Base-by-base conservation (phyloP, 1,140 invertebrate genomes). In the Magallana angulata region DNA sequence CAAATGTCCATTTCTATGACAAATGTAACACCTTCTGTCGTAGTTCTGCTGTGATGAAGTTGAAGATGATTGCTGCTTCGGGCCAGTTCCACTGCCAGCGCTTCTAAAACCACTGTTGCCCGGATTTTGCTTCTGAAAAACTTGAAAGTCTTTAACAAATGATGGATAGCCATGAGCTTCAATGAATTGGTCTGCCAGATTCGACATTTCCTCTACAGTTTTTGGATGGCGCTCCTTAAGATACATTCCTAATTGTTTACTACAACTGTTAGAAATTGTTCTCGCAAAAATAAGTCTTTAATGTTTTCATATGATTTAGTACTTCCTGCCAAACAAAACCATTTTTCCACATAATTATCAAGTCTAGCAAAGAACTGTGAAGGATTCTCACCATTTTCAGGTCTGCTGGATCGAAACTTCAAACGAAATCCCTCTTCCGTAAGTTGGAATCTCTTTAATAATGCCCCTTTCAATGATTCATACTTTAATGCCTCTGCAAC, bases 161-260 rank as follows among this genome's bases (percentile, higher is more conserved):
- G 30, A 81, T 30, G 76, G 16, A 8, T 11, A 36, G 7, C 60
- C 60, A 62, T 64, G 83, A 59, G 85, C 85, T n/a, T 86, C 85
- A 59, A 86, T 59, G 82, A 81, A 86, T 12, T 87, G 80, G 36
- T 87, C 85, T 24, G 85, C 85, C 16, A 87, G 59, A 8, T 60
- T n/a, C n/a, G n/a, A n/a, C n/a, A n/a, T n/a, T n/a, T n/a, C n/a
- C n/a, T n/a, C n/a, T n/a, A n/a, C n/a, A n/a, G n/a, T n/a, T n/a
- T n/a, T n/a, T n/a, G n/a, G n/a, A n/a, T n/a, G n/a, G n/a, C n/a
- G n/a, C n/a, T n/a, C n/a, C n/a, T n/a, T n/a, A n/a, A n/a, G n/a
- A n/a, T n/a, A n/a, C n/a, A n/a, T n/a, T n/a, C n/a, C n/a, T n/a
- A n/a, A n/a, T n/a, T n/a, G n/a, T n/a, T n/a, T n/a, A n/a, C n/a